Percentiles rank a stretch among this genome's conserved stretches.
These are phyloP conservation scores for Amazona vittata DNA, from an alignment of 2,113 vertebrate genomes.

Conservation along the genomic window DNA sequence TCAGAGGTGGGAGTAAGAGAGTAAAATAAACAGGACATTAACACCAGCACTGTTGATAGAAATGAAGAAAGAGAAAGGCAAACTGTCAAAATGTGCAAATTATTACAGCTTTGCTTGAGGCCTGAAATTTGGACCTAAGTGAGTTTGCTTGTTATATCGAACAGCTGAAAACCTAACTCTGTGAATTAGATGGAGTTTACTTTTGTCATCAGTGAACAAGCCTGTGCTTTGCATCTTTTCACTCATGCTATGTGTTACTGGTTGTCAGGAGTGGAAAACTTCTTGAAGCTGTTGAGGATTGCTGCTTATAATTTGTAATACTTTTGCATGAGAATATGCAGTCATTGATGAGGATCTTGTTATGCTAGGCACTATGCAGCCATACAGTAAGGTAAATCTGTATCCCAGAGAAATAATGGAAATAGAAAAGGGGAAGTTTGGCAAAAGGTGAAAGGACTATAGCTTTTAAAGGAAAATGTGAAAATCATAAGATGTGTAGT, in stretches of 20 bases:
- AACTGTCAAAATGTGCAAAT: background rate
- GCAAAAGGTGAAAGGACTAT: background rate
- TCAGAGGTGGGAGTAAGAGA: background rate
- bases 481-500: background rate
- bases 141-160: background rate
- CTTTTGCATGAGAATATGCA: background rate
- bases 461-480: background rate
- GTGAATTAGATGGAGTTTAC: background rate
- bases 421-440: background rate
- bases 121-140: background rate
- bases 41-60: background rate
- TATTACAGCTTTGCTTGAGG: background rate
- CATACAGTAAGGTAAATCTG: background rate
- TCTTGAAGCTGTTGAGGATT: background rate
- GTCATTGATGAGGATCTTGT: background rate
- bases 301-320: background rate
- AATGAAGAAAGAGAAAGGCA: background rate
- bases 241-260: background rate
- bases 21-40: background rate
- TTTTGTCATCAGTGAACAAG: background rate
- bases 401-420: background rate
- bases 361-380: background rate
- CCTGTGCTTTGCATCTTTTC: background rate
- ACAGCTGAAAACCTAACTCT: background rate
- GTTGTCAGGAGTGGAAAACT: background rate